A percentile compares a stretch with the other conserved stretches of the same genome.
phyloP scores from a whole-genome alignment of 2,113 vertebrate genomes.

The Platichthys stellatus region DNA sequence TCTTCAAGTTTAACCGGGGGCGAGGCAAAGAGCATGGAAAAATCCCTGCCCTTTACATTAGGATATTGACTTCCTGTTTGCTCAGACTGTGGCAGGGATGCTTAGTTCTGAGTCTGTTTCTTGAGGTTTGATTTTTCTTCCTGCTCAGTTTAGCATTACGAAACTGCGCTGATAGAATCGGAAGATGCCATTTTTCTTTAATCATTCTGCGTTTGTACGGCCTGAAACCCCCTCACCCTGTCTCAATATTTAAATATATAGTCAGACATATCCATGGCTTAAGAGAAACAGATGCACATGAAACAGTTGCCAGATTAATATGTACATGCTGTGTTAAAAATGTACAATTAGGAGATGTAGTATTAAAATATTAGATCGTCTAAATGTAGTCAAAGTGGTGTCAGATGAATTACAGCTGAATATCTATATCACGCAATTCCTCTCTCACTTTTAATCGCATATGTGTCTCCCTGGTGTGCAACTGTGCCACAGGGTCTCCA shows the following conservation, averaged over 20 bases:
- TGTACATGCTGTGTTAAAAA: constrained; percentile 5
- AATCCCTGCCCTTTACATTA: constrained; percentile 50
- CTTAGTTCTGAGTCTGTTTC: constrained; percentile 29
- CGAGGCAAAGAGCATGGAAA: constrained; percentile 37
- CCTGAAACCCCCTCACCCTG: background rate
- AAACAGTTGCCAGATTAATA: background rate
- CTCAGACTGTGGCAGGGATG: constrained; percentile 30
- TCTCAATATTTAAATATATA: background rate
- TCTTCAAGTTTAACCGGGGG: constrained; percentile 50
- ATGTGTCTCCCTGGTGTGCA: constrained; percentile 17
- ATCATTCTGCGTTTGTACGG: background rate
- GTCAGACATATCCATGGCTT: background rate
- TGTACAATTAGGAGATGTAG: constrained; percentile 45
- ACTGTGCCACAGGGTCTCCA: constrained; percentile 7
- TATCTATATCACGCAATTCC: constrained; percentile 37
- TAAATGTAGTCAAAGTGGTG: constrained; percentile 57
- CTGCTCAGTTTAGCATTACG: constrained; percentile 7
- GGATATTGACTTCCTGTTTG: constrained; percentile 59
- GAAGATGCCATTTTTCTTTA: constrained; percentile 3
- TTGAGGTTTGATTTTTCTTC: constrained; percentile 1
- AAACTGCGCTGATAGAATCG: constrained; percentile 10
- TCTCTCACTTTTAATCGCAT: constrained; percentile 46
- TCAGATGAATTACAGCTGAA: constrained; percentile 58
- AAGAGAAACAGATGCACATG: constrained; percentile 25
- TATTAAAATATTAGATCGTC: constrained; percentile 52